Evolutionary conservation across 2,888 invertebrate species (phyloP).

Genomic region (Cybosia mesomella): DNA sequence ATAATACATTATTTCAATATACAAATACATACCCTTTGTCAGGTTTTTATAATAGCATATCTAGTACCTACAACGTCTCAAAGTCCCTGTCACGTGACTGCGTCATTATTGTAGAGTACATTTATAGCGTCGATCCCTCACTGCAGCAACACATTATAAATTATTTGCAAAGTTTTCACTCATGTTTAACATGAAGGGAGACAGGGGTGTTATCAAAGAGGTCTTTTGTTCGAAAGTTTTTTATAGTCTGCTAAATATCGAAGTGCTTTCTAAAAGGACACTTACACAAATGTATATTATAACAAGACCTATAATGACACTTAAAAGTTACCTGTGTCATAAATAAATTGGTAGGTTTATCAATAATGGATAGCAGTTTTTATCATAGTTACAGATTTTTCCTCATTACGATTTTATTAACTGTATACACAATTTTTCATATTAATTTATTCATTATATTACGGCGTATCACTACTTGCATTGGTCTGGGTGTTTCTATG

Average conservation of each 20-base stretch:
- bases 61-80: constrained; percentile 24
- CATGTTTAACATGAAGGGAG: constrained; percentile 63
- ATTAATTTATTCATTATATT: too few relatives aligned
- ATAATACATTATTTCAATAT: too few relatives aligned
- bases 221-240: constrained; percentile 56
- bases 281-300: constrained; percentile 13
- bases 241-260: constrained; percentile 49
- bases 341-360: too few relatives aligned
- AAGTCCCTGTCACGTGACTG: constrained; percentile 40
- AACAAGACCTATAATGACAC: background rate
- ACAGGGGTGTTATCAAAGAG: constrained; percentile 69
- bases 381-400: too few relatives aligned
- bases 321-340: background rate
- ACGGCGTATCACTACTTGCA: too few relatives aligned
- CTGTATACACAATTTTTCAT: too few relatives aligned
- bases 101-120: constrained; percentile 81
- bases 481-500: too few relatives aligned
- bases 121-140: constrained; percentile 66
- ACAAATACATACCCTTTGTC: too few relatives aligned
- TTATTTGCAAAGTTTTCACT: constrained; percentile 81
- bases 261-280: constrained; percentile 28
- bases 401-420: too few relatives aligned
- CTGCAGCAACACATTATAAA: constrained; percentile 73
- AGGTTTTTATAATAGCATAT: too few relatives aligned
- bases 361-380: too few relatives aligned